These are phyloP conservation scores for Atherix ibis DNA, from an alignment of 2,888 invertebrate genomes.

Conservation along the genomic window DNA sequence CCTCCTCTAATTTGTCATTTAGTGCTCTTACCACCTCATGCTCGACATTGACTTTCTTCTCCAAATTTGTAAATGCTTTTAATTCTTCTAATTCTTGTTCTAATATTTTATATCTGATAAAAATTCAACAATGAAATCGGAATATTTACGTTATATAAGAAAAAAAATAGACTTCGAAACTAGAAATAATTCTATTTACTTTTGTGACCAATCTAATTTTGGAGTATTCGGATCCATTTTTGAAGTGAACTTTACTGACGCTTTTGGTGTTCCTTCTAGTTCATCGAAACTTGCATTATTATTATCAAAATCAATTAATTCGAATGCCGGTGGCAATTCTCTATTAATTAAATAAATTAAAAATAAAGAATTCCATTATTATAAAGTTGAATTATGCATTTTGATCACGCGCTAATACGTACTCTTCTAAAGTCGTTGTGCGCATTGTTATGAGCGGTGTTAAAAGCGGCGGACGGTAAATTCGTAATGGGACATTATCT, in stretches of 20 bases:
- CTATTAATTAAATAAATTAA: too few species aligned
- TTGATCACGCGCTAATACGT: slow-evolving; percentile 24
- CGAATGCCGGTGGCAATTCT: too few species aligned
- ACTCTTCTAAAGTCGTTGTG: slow-evolving; percentile 3
- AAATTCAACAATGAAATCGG: slow-evolving; percentile 13
- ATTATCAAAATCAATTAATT: too few species aligned
- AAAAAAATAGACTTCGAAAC: too few species aligned
- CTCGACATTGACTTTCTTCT: slow-evolving; percentile 34
- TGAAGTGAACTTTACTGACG: too few species aligned
- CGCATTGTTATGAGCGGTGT: slow-evolving; percentile 17
- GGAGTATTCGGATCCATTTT: slow-evolving; percentile 9
- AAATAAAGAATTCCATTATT: too few species aligned
- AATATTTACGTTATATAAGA: not conserved
- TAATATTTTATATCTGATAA: slow-evolving; percentile 34
- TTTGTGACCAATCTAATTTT: slow-evolving; percentile 7
- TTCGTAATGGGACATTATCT: slow-evolving; percentile 13
- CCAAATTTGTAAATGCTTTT: slow-evolving; percentile 41
- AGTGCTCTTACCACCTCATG: slow-evolving; percentile 17
- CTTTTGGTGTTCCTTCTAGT: too few species aligned
- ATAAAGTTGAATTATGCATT: too few species aligned
- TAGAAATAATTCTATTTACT: too few species aligned
- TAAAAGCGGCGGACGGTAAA: slow-evolving; percentile 10
- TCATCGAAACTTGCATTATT: too few species aligned
- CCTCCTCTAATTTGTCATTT: slow-evolving; percentile 13
- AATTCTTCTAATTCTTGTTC: slow-evolving; percentile 39